Conservation (phyloP, 2,797 vertebrate genomes). For the Cyprinella venusta region DNA sequence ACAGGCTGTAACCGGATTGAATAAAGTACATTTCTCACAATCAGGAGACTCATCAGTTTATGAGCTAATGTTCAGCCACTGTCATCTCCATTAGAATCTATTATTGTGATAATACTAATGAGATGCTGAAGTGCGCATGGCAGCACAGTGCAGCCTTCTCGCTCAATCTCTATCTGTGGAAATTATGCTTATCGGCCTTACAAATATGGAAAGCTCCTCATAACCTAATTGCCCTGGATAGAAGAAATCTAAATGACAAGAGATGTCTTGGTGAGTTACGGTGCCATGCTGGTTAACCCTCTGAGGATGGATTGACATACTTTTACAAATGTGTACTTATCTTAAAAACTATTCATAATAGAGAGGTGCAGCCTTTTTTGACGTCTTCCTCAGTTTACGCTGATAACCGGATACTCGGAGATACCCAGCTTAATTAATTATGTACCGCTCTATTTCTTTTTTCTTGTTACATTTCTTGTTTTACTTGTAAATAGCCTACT, state of each 20-base stretch:
- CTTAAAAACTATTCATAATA: too few relatives aligned
- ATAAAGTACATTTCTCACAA: neutral
- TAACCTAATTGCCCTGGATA: constrained; percentile 21
- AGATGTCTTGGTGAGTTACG: constrained; percentile 6
- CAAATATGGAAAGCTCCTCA: constrained; percentile 43
- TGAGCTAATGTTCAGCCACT: neutral
- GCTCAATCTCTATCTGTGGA: constrained; percentile 9
- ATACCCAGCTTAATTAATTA: too few relatives aligned
- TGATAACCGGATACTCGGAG: too few relatives aligned
- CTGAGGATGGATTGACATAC: too few relatives aligned
- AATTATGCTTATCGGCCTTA: constrained; percentile 40
- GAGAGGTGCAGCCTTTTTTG: too few relatives aligned
- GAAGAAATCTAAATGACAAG: constrained; percentile 40
- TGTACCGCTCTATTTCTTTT: neutral
- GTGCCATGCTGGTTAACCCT: neutral
- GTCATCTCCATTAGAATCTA: neutral
- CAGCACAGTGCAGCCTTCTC: constrained; percentile 2
- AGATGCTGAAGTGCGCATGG: constrained; percentile 21
- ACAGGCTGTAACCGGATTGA: neutral
- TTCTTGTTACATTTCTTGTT: neutral
- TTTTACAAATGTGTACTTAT: too few relatives aligned
- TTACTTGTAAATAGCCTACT: neutral
- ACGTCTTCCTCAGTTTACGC: too few relatives aligned
- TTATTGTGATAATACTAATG: constrained; percentile 32
- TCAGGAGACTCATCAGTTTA: neutral